Base-by-base conservation (phyloP, 2,797 vertebrate species). In the Telmatherina bonti region DNA sequence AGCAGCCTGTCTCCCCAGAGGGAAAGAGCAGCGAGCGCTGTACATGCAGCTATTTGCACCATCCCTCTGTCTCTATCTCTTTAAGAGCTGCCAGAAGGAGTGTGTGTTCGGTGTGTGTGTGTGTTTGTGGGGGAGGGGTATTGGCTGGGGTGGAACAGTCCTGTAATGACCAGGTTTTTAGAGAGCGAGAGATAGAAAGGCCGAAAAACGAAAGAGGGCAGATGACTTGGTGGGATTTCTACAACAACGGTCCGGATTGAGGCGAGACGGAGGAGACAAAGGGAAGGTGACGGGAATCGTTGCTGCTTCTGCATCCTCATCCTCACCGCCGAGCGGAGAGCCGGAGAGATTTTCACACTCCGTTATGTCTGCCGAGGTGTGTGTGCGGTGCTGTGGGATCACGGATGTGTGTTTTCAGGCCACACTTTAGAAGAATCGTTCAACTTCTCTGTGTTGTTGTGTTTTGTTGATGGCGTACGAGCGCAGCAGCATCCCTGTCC, bases 21-120 rank as follows among this genome's bases (percentile, higher is more conserved):
- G 89, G 69, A 56, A 64, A 67, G 75, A 72, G 83, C 79, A 82
- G 79, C 36, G 49, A 85, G 82, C 83, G 22, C 65, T 31, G 45
- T 55, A 12, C 85, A 84, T 61, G 74, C 84, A 85, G 85, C 83
- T 70, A 64, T 70, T 81, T 73, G 76, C 74, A 74, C 54, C 79
- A 82, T 85, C 85, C 72, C 91, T 94, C 92, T 83, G 92, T 93
- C 93, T 92, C 95, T 97, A 95, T 95, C 94, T 90, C 96, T 97
- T 97, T 97, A 96, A 97, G 96, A 95, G 91, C 85, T 62, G 30
- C 72, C 88, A 81, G 88, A 86, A 88, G 89, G 88, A 82, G 91
- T 83, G 89, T 87, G 85, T 79, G 82, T 60, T 67, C 29, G 12
- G 49, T 12, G 20, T 27, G 72, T 85, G 91, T 79, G 84, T 53